A percentile compares a stretch with the other conserved stretches of the same genome.
These are phyloP conservation scores for Drosophila aff. DNA, from an alignment of 1,140 invertebrate genomes.

Conservation along the genomic window DNA sequence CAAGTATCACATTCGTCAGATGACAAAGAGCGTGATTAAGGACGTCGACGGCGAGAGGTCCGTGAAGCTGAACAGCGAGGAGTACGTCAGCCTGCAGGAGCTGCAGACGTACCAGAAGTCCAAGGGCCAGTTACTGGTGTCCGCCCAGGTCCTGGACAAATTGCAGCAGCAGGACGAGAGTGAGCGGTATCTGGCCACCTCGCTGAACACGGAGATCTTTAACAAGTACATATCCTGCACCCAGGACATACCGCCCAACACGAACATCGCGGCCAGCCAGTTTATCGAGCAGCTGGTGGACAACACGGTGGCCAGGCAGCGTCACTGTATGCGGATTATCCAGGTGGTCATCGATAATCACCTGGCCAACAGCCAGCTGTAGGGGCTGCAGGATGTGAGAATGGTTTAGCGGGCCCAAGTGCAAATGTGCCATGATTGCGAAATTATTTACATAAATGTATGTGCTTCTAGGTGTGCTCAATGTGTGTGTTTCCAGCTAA, in stretches of 20 bases:
- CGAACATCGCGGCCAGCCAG: slow-evolving; percentile 72
- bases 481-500: slow-evolving; percentile 41
- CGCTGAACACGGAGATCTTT: slow-evolving; percentile 78
- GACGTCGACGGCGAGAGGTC: slow-evolving; percentile 32
- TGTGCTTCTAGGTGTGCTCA: slow-evolving; percentile 42
- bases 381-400: neutral
- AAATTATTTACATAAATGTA: slow-evolving; percentile 16
- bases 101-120: slow-evolving; percentile 72
- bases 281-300: slow-evolving; percentile 81
- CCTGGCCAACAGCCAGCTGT: slow-evolving; percentile 73
- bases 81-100: slow-evolving; percentile 75
- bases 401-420: slow-evolving; percentile 27
- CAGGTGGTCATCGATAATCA: slow-evolving; percentile 78
- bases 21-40: slow-evolving; percentile 69
- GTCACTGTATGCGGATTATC: slow-evolving; percentile 77
- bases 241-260: slow-evolving; percentile 80
- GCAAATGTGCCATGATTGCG: slow-evolving; percentile 8
- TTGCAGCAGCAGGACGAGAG: slow-evolving; percentile 72
- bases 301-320: slow-evolving; percentile 75
- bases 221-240: slow-evolving; percentile 83
- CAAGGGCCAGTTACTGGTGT: slow-evolving; percentile 66
- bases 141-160: slow-evolving; percentile 74
- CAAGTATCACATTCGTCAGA: slow-evolving; percentile 78
- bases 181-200: slow-evolving; percentile 74
- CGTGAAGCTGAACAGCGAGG: slow-evolving; percentile 65